Evolutionary conservation across 2,888 invertebrate genomes (phyloP), one percentile per base, ranked within the genome.

Genomic region (Villa cingulata): DNA sequence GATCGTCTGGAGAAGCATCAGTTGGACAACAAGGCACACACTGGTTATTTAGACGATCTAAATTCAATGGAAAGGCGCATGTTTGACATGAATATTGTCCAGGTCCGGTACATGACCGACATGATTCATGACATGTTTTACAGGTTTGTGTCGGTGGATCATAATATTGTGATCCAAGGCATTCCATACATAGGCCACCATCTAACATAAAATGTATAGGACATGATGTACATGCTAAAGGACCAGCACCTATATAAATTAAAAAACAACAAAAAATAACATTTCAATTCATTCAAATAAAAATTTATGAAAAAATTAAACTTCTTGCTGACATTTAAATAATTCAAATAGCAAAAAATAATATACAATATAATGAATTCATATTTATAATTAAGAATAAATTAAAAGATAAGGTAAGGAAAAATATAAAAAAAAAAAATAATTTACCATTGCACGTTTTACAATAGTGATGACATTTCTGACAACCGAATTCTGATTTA

Each of bases 391-490:
- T n/a, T n/a, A n/a, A n/a, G n/a, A n/a, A n/a, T n/a, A n/a, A n/a
- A n/a, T n/a, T n/a, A n/a, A n/a, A n/a, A n/a, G n/a, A n/a, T n/a
- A n/a, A n/a, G n/a, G 23, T 23, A 23, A 9, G 12, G 1, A 32
- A 9, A 32, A 34, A 18, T 18, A 15, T 37, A 14, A 50, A 39
- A 18, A 41, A 39, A 10, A 20, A 27, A 34, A n/a, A 17, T 17
- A 15, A 58, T 62, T 62, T 67, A 80, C 90, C 90, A 63, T 81
- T 81, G 65, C 91, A 91, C 57, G 86, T 86, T 54, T 81, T 80
- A 67, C 91, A 91, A 61, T 85, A 86, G 66, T 86, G 85, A 71
- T 89, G 88, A 70, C 91, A 91, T 66, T 84, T 86, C 54, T 85
- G 83, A 62, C 91, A 91, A 10, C 86, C 86, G 58, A 78, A 85